Evolutionary conservation across 2,113 vertebrate species (phyloP), one percentile per base, ranked within the genome.

Genomic region (Laticauda colubrina): DNA sequence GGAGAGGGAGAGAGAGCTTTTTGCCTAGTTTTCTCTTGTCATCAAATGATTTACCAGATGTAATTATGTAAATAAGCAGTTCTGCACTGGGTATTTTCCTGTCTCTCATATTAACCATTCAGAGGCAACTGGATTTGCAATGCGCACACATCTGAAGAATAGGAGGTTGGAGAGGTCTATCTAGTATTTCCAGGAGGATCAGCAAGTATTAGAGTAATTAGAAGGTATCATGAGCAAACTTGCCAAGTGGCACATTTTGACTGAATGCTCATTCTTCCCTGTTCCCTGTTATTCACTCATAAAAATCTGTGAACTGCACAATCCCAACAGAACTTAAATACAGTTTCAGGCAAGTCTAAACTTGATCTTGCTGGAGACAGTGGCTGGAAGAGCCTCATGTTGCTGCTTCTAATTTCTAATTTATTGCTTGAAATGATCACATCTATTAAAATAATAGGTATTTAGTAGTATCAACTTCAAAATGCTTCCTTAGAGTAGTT

Each of bases 171-270:
- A 89, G 54, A 23, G 2, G 20, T 20, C 55, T 23, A 8, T 55
- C 56, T 55, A 24, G 51, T 54, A 10, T 81, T 90, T 81, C 21
- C n/a, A 26, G 18, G 51, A 90, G 48, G 64, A 90, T 54, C 90
- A 53, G 53, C 61, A 90, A 53, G 23, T 34, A 9, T 90, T 81
- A 81, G 20, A 81, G 56, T 90, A 55, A 90, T 90, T 54, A 75
- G 29, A 81, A 90, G 48, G 51, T 85, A 39, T 81, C 51, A 55
- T 81, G 69, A 90, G 56, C 48, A 51, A 34, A 90, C 51, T 55
- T 90, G 64, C 51, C 51, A 90, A 14, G 48, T 90, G 29, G 61
- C 43, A 90, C 59, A 43, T 81, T 90, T 81, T 90, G 89, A 90
- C 20, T 54, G 51, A 53, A 11, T 23, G 1, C 21, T 81, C 64